Conservation (phyloP, 30 jellyfish, hydroid and myxozoan genomes). For the Euphysa ruthae region DNA sequence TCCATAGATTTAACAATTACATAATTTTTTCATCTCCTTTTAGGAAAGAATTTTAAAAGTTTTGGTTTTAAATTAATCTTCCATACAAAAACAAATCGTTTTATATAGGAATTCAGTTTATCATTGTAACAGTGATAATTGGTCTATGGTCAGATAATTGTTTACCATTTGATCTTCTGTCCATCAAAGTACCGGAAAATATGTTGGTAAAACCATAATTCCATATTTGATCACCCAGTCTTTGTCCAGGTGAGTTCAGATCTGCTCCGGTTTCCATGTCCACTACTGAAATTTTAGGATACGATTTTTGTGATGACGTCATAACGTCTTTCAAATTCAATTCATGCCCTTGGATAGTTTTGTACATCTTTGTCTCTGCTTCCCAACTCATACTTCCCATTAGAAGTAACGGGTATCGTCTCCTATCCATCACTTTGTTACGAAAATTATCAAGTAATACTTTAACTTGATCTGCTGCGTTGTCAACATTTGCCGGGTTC, state of each 20-base stretch:
- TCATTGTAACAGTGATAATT: conserved; percentile 6
- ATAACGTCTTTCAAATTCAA: neutral
- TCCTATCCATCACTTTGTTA: conserved; percentile 2
- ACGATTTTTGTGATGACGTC: neutral
- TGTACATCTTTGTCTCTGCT: neutral
- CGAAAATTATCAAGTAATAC: neutral
- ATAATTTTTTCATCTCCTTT: neutral
- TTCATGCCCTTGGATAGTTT: neutral
- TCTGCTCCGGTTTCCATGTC: neutral
- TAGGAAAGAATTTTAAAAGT: neutral
- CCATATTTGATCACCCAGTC: conserved; percentile 13
- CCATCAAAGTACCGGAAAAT: conserved; percentile 23
- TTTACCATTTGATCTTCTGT: conserved; percentile 2
- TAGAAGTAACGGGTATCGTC: conserved; percentile 1
- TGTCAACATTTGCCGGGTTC: neutral
- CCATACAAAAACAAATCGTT: too few relatives aligned
- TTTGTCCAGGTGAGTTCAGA: conserved; percentile 3
- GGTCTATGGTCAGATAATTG: conserved; percentile 18
- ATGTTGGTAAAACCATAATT: neutral
- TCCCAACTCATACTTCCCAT: conserved; percentile 23
- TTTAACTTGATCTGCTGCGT: conserved; percentile 14
- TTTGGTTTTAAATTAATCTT: too few relatives aligned
- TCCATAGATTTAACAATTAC: too few relatives aligned
- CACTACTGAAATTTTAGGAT: neutral
- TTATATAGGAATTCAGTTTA: too few relatives aligned